Evolutionary conservation across 2,113 vertebrate species (phyloP).

Genomic region (Hydrochoerus hydrochaeris): DNA sequence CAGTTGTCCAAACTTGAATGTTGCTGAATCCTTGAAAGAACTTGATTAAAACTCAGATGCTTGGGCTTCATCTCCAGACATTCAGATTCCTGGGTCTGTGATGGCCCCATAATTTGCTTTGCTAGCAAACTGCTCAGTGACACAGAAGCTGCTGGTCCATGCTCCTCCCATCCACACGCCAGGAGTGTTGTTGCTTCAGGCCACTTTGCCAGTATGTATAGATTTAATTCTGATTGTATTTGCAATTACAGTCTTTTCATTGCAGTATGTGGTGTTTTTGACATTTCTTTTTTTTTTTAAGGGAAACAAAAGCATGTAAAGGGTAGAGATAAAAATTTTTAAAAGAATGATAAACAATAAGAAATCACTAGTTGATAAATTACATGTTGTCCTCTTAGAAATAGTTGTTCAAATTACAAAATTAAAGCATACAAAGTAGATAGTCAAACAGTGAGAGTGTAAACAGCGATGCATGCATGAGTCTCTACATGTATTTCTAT

Average conservation of each 20-base stretch:
- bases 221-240: not conserved
- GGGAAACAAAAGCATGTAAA: too few species aligned
- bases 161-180: not conserved
- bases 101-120: not conserved
- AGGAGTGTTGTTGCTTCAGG: not conserved
- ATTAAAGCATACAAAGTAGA: too few species aligned
- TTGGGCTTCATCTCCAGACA: not conserved
- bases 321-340: too few species aligned
- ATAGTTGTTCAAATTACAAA: too few species aligned
- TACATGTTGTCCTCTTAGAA: too few species aligned
- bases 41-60: not conserved
- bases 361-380: too few species aligned
- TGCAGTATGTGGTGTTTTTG: not conserved
- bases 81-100: not conserved
- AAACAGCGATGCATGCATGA: too few species aligned
- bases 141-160: accelerated
- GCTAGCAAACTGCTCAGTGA: not conserved
- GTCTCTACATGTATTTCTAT: too few species aligned
- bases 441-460: too few species aligned
- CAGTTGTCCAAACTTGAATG: not conserved
- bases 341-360: too few species aligned
- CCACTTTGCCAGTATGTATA: not conserved
- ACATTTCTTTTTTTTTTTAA: too few species aligned
- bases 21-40: not conserved
- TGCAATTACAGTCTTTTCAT: not conserved